Base-by-base conservation (phyloP, 2,113 vertebrate species). In the Xyrauchen texanus region DNA sequence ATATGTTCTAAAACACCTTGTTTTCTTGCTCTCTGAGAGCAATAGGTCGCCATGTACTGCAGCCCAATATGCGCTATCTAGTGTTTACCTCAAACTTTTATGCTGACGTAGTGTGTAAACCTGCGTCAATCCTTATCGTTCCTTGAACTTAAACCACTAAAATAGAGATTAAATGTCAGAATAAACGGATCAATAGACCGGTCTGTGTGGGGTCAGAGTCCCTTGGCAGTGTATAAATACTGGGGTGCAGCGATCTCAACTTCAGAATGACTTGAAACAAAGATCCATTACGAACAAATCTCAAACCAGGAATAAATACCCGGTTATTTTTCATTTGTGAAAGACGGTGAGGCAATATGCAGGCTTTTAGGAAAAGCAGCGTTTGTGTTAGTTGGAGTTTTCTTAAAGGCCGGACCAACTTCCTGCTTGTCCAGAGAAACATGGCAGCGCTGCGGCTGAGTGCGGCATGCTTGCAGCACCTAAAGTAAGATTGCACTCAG, bases 381-480 rank as follows among this genome's bases (percentile, higher is more conserved):
- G 51, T 74, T 21, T 92, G 91, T 79, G 81, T 85, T 3, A 82
- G 83, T 13, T 85, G 87, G 69, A 86, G 83, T 83, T 44, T 76
- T 70, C 70, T 86, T 68, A 9, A 81, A 0, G 85, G 78, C 21
- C 79, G 79, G 52, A 76, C 76, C 82, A 68, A 93, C 82, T 63
- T 89, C 82, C 89, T 88, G 76, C 52, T 71, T 13, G 45, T 84
- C 8, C 81, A 77, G 70, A 87, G 84, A 83, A 89, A 88, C 44
- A 93, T 94, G 92, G 89, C 89, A 34, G 84, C 82, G 6, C 58
- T 89, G 7, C 47, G 85, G 4, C 86, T 82, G 9, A 80, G 81
- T 7, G 12, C 66, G 0, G 47, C 15, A 0, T 88, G 74, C 66
- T 16, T 90, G 2, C 77, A 81, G 71, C 84, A 91, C 4, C 11